Evolutionary conservation across 2,797 vertebrate species (phyloP), one percentile per base, ranked within the genome.

Genomic region (Paratrypauchen microcephalus): DNA sequence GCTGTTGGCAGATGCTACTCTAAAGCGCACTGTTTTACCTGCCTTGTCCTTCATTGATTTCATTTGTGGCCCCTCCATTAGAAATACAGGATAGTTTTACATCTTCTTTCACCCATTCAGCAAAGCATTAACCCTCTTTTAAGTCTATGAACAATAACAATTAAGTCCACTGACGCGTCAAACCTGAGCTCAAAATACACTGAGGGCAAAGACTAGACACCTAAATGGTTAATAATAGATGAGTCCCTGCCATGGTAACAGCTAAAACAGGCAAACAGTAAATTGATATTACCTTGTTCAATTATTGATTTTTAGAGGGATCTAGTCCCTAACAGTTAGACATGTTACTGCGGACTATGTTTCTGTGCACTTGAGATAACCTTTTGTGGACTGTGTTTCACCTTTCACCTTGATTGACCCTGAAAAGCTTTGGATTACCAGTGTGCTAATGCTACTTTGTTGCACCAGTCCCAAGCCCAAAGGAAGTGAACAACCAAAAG

Each of bases 1-100:
- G 12, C 97, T 99, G 86, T 96, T 94, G 39, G 96, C 96, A 15
- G 98, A 98, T 0, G 97, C 96, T 0, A 99, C 94, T 5, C 98
- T 94, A 81, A 99, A 99, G 68, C 98, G 87, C 6, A 99, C 97
- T 72, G 94, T 96, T 84, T 94, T 93, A 0, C 88, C 86, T 28
- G 89, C 74, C 74, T 91, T 88, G 64, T 92, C 93, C 1, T 76
- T 85, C 61, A 93, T 95, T 0, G 28, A 83, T 84, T 84, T 93
- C 89, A 32, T 60, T 76, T 88, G 92, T 26, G 87, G 83, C 87
- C 85, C 86, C 70, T 95, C 94, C 92, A 93, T 91, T 59, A 84
- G n/a, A 89, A 88, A 64, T n/a, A 39, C 60, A 77, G 73, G n/a
- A 74, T 39, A 4, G 61, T 66, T 74, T 88, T 16, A 87, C 88